Base-by-base conservation (phyloP, 2,797 vertebrate genomes). In the Xyrichtys novacula region DNA sequence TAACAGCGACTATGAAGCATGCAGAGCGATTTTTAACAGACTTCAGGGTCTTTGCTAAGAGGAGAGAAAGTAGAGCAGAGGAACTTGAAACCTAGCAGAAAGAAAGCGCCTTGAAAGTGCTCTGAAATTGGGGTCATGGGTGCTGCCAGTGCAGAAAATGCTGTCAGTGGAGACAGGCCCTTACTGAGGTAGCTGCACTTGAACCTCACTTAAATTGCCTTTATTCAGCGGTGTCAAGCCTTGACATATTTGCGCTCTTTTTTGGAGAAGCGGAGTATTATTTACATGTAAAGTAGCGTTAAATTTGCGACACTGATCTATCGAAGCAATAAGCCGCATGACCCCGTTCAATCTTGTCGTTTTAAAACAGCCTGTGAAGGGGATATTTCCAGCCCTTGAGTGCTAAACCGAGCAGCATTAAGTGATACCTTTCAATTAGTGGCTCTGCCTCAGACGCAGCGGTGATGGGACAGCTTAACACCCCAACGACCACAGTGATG, bases 401-500 rank as follows among this genome's bases (percentile, higher is more conserved):
- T 75, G 63, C 69, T 54, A 81, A 87, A 49, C 54, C 59, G 65
- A 31, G 73, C 83, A 65, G 55, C 53, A 57, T 86, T 73, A 74
- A 83, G 63, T 19, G 26, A 68, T 65, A 73, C 55, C 68, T 74
- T 86, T 89, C 73, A 83, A 84, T 89, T 78, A 86, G 77, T 23
- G 55, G 29, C 56, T 69, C 14, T 25, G 44, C 48, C 46, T 47
- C 43, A 66, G 59, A 66, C 43, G 9, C 39, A 6, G 44, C 15
- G 48, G 42, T 25, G 62, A 60, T 1, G 50, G 76, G 52, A 71
- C 55, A 56, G 56, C 75, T 85, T 85, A 44, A 71, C 68, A 66
- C 76, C 31, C 65, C 76, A 32, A 12, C 14, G 3, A 11, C 40
- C 38, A 5, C 67, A 9, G 29, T 29, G 66, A 76, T 79, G 72